Conservation (phyloP, 2,113 vertebrate species). For the Sphyrna mokarran region DNA sequence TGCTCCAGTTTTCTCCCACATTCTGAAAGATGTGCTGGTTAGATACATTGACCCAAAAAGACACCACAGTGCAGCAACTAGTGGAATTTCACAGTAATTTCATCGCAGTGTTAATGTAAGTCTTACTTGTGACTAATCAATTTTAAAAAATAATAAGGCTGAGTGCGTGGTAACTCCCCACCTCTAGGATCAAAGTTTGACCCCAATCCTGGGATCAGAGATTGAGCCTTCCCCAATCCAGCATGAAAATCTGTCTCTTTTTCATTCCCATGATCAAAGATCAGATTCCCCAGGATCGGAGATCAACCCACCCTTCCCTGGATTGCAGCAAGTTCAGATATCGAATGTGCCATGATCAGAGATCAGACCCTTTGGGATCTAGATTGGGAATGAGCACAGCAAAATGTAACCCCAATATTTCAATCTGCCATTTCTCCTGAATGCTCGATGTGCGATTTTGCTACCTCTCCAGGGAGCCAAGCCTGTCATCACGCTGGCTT, state of each 20-base stretch:
- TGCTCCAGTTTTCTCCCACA: too few species aligned
- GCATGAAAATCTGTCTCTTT: neutral
- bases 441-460: neutral
- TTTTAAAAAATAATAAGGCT: neutral
- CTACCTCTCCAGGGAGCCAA: neutral
- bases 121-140: too few species aligned
- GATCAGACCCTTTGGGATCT: neutral
- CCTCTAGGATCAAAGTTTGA: neutral
- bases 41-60: too few species aligned
- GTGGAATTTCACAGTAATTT: too few species aligned
- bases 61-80: too few species aligned
- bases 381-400: neutral
- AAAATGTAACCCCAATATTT: neutral
- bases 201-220: neutral
- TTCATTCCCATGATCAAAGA: neutral
- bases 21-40: too few species aligned
- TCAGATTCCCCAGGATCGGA: neutral
- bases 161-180: neutral
- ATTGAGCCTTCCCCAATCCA: neutral
- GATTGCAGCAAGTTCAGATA: neutral
- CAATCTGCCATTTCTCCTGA: neutral
- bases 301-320: neutral
- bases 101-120: too few species aligned
- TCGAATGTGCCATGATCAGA: neutral
- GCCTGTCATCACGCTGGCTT: neutral